Conservation (phyloP, 2,797 vertebrate genomes). For the Lagodon rhomboides region DNA sequence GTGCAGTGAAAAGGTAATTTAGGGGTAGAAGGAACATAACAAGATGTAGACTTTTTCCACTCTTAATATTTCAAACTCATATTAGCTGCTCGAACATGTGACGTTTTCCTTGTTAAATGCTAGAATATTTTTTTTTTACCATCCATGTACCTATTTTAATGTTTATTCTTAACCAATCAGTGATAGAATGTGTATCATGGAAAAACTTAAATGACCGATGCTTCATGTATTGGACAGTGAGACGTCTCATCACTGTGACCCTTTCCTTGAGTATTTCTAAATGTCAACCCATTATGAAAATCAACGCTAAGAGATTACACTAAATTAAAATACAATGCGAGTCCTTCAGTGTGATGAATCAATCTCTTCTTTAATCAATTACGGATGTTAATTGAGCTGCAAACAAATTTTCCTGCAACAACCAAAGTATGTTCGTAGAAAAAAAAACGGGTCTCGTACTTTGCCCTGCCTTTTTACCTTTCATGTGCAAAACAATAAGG, state of each 20-base stretch:
- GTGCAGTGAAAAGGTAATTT: conserved; percentile 66
- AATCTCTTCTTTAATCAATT: conserved; percentile 58
- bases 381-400: conserved; percentile 53
- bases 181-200: conserved; percentile 18
- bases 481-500: conserved; percentile 75
- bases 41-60: conserved; percentile 63
- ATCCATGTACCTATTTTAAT: background rate
- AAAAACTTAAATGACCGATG: conserved; percentile 9
- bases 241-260: conserved; percentile 19
- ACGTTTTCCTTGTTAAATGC: conserved; percentile 46
- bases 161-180: background rate
- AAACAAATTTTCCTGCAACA: conserved; percentile 48
- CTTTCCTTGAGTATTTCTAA: conserved; percentile 38
- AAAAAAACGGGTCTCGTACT: conserved; percentile 45
- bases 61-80: conserved; percentile 32
- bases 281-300: conserved; percentile 50
- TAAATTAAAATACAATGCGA: conserved; percentile 42
- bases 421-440: conserved; percentile 44
- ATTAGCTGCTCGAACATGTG: conserved; percentile 15
- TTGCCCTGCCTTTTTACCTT: conserved; percentile 66
- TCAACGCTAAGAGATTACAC: conserved; percentile 20
- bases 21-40: conserved; percentile 68
- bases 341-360: conserved; percentile 40
- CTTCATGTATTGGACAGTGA: conserved; percentile 30
- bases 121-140: conserved; percentile 43